phyloP scores from a whole-genome alignment of 1,140 invertebrate species.

The Bactericera cockerelli region DNA sequence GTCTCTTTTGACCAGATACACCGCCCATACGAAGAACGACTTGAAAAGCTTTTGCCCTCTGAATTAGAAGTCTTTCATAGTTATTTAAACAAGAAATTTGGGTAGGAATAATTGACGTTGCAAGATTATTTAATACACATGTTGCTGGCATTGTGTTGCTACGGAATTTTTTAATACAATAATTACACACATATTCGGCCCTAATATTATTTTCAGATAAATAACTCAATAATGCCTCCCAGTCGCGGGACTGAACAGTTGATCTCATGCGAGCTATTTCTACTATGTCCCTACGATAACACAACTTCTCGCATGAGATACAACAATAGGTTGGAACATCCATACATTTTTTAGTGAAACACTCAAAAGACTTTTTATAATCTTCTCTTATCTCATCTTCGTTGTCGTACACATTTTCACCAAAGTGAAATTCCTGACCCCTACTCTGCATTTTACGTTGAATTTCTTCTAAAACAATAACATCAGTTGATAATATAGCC shows the following conservation, averaged over 20 bases:
- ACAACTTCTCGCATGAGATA: conserved; percentile 22
- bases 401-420: not conserved
- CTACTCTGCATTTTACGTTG: not conserved
- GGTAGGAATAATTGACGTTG: conserved; percentile 10
- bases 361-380: not conserved
- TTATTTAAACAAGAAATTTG: conserved; percentile 21
- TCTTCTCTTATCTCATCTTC: not conserved
- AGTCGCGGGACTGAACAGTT: conserved; percentile 1
- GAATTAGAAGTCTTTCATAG: conserved; percentile 24
- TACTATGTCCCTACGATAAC: conserved; percentile 16
- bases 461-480: not conserved
- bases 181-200: conserved; percentile 14
- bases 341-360: not conserved
- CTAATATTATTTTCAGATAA: conserved; percentile 16
- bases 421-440: not conserved
- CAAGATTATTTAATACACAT: conserved; percentile 19
- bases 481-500: not conserved
- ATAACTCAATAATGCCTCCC: not conserved
- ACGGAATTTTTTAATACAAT: conserved; percentile 16
- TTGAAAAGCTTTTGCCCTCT: conserved; percentile 27
- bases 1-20: conserved; percentile 24
- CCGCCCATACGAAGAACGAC: conserved; percentile 23
- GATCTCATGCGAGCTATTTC: conserved; percentile 13
- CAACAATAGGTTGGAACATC: conserved; percentile 12
- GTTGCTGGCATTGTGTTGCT: conserved; percentile 14